These are phyloP conservation scores for Nasonia longicornis DNA, from an alignment of 1,140 invertebrate genomes.

Conservation along the genomic window DNA sequence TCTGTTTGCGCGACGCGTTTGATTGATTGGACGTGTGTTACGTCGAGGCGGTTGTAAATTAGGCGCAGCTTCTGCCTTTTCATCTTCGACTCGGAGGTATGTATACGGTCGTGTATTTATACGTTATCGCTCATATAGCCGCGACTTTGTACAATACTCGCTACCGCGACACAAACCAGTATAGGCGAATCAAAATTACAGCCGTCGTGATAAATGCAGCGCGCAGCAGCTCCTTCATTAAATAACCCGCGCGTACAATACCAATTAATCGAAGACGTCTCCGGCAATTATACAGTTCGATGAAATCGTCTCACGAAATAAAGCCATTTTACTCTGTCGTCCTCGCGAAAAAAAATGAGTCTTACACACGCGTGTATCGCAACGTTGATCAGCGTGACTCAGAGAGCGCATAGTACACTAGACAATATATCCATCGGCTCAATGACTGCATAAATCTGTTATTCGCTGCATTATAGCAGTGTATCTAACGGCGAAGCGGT, in stretches of 20 bases:
- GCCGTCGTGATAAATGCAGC: not conserved
- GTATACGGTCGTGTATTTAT: too few relatives aligned
- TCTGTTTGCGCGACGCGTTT: not conserved
- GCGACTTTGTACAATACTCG: too few relatives aligned
- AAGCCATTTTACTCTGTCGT: not conserved
- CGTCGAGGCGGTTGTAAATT: not conserved
- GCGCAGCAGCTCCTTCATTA: too few relatives aligned
- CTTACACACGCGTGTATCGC: not conserved
- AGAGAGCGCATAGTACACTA: not conserved
- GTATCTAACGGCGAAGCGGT: not conserved
- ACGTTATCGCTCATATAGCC: not conserved
- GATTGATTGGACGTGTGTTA: not conserved
- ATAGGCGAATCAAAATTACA: not conserved
- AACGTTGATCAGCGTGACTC: not conserved
- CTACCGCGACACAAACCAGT: not conserved
- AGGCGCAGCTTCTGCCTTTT: not conserved
- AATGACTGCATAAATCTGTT: conserved; percentile 16
- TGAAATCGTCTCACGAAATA: not conserved
- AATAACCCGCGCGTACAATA: too few relatives aligned
- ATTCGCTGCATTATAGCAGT: not conserved
- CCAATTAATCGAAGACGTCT: not conserved
- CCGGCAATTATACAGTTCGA: not conserved
- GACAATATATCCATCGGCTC: not conserved
- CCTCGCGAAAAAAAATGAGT: not conserved
- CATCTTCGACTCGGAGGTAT: not conserved